phyloP scores from a whole-genome alignment of 1,140 invertebrate genomes.

The Phymorhynchus buccinoides region DNA sequence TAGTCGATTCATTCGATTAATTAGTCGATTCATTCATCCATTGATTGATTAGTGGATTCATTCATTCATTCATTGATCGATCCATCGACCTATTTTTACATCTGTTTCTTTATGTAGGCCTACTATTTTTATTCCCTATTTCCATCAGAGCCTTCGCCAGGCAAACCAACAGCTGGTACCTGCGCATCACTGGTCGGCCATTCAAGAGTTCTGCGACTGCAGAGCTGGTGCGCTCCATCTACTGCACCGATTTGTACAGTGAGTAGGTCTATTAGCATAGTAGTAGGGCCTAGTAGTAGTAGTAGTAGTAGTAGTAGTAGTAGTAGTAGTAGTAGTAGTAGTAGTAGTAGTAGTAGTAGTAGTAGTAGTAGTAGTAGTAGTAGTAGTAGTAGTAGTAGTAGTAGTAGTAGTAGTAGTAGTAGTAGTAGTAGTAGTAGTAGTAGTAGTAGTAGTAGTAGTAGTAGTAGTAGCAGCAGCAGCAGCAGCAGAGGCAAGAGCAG shows the following conservation, averaged over 20 bases:
- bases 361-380: constrained; percentile 26
- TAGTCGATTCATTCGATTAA: too few relatives aligned
- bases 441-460: constrained; percentile 10
- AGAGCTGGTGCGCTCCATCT: too few relatives aligned
- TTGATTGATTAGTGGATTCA: too few relatives aligned
- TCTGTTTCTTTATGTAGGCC: too few relatives aligned
- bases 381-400: constrained; percentile 14
- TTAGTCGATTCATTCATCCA: too few relatives aligned
- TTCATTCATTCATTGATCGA: too few relatives aligned
- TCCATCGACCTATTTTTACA: too few relatives aligned
- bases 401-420: constrained; percentile 28
- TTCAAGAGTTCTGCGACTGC: too few relatives aligned
- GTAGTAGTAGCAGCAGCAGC: constrained; percentile 4
- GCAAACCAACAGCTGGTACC: neutral
- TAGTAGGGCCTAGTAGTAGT: too few relatives aligned
- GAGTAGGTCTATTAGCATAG: too few relatives aligned
- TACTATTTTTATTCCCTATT: too few relatives aligned
- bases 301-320: constrained; percentile 25
- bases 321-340: constrained; percentile 26
- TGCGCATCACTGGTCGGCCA: neutral
- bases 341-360: constrained; percentile 6
- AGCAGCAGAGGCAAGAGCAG: constrained; percentile 2
- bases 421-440: constrained; percentile 15
- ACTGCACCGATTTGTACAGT: too few relatives aligned
- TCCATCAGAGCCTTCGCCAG: neutral